Percentiles rank a stretch among this genome's conserved stretches.
Evolutionary conservation across 2,888 invertebrate species (phyloP).

Genomic region (Lagria hirta): DNA sequence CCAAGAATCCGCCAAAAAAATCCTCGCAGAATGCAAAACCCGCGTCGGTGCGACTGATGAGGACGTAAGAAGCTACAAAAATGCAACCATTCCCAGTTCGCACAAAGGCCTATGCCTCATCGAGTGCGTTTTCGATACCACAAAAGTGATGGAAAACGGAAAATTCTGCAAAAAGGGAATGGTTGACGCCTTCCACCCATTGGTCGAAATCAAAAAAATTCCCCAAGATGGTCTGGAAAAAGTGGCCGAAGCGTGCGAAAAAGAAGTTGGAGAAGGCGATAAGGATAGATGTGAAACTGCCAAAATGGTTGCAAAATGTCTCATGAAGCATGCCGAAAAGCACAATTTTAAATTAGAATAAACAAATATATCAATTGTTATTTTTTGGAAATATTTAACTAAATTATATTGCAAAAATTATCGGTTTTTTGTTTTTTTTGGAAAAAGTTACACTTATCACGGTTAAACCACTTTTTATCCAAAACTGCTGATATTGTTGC

Average conservation of each 20-base stretch:
- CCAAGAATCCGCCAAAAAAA: slow-evolving; percentile 1
- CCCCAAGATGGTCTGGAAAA: slow-evolving; percentile 41
- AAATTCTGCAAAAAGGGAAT: slow-evolving; percentile 45
- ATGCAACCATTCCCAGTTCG: slow-evolving; percentile 43
- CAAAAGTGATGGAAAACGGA: slow-evolving; percentile 47
- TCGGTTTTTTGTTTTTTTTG: too few relatives aligned
- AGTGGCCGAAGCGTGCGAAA: slow-evolving; percentile 44
- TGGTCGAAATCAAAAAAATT: slow-evolving; percentile 38
- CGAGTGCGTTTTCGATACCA: slow-evolving; percentile 46
- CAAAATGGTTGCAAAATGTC: slow-evolving; percentile 42
- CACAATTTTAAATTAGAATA: slow-evolving; percentile 1
- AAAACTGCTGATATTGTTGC: too few relatives aligned
- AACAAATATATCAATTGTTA: too few relatives aligned
- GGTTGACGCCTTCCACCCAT: slow-evolving; percentile 40
- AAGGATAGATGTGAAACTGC: slow-evolving; percentile 42
- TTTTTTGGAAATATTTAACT: too few relatives aligned
- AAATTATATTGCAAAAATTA: too few relatives aligned
- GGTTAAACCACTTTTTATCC: too few relatives aligned
- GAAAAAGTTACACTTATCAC: too few relatives aligned
- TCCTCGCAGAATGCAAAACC: slow-evolving; percentile 40
- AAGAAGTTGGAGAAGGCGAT: slow-evolving; percentile 37
- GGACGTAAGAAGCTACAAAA: slow-evolving; percentile 42
- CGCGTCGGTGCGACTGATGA: slow-evolving; percentile 45
- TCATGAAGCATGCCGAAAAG: slow-evolving; percentile 32
- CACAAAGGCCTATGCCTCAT: slow-evolving; percentile 46